A percentile compares a stretch with the other conserved stretches of the same genome.
Conservation (phyloP, 2,113 vertebrate species). For the Syngnathus scovelli region DNA sequence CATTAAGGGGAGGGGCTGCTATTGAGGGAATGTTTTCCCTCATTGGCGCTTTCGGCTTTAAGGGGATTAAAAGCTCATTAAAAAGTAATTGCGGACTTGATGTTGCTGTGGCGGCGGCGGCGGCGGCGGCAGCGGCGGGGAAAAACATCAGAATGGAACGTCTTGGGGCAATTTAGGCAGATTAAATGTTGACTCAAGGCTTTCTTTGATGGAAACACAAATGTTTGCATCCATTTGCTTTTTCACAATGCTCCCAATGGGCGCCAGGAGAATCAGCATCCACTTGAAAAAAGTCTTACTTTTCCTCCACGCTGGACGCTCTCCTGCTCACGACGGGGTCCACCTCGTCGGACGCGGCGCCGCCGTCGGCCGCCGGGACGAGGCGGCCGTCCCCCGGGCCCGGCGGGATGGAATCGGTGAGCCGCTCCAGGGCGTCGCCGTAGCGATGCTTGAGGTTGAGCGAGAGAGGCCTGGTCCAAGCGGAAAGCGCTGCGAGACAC, state of each 20-base stretch:
- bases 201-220: neutral
- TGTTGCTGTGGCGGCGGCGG: conserved; percentile 1
- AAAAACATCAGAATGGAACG: neutral
- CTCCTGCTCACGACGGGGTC: conserved; percentile 40
- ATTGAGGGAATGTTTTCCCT: conserved; percentile 1
- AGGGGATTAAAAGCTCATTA: conserved; percentile 48
- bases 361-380: conserved; percentile 42
- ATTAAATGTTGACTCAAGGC: neutral
- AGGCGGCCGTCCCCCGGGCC: conserved; percentile 63
- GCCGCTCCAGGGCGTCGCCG: conserved; percentile 68
- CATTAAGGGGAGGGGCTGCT: neutral
- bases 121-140: neutral
- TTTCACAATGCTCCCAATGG: neutral
- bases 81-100: conserved; percentile 32
- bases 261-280: neutral
- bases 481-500: conserved; percentile 25
- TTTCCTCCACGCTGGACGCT: conserved; percentile 62
- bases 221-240: neutral
- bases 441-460: conserved; percentile 81
- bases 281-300: conserved; percentile 58
- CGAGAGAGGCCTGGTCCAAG: conserved; percentile 60
- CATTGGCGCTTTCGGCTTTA: conserved; percentile 14
- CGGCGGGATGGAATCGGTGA: conserved; percentile 76
- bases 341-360: conserved; percentile 42
- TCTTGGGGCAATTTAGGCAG: neutral